A percentile compares a stretch with the other conserved stretches of the same genome.
Conservation (phyloP, 2,113 vertebrate species). For the Paradoxurus hermaphroditus region DNA sequence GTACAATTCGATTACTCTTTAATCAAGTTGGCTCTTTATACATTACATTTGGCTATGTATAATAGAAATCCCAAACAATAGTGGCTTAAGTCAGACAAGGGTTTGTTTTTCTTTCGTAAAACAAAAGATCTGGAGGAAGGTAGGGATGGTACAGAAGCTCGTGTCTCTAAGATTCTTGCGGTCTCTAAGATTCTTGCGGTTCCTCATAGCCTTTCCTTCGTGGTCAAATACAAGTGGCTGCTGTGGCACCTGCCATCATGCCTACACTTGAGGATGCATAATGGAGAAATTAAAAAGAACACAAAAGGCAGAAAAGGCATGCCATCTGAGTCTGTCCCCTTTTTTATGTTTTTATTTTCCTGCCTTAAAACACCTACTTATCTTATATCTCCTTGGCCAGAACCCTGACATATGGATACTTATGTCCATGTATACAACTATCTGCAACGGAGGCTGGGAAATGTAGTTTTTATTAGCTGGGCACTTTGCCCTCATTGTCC, state of each 20-base stretch:
- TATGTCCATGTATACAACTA: neutral
- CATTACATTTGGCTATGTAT: neutral
- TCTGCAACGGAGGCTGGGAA: neutral
- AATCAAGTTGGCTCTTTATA: neutral
- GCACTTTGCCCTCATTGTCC: neutral
- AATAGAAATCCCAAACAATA: neutral
- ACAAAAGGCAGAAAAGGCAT: neutral
- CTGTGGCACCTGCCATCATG: neutral
- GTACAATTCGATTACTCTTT: neutral
- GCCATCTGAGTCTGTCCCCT: neutral
- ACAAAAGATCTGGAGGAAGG: neutral
- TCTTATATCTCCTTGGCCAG: neutral
- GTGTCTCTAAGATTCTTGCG: neutral
- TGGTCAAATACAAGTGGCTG: neutral
- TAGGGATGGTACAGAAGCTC: neutral
- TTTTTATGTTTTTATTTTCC: neutral
- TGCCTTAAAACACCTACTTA: neutral
- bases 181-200: neutral
- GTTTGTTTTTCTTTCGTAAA: neutral
- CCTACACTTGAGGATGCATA: neutral
- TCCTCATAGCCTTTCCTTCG: neutral
- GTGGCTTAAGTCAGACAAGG: neutral
- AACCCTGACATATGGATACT: neutral
- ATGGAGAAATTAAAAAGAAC: neutral
- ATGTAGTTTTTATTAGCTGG: slow-evolving; percentile 35